Percentiles rank a stretch among this genome's conserved stretches.
These are phyloP conservation scores for Masnerella sp. DNA, from an alignment of 2,888 invertebrate species.

Conservation along the genomic window DNA sequence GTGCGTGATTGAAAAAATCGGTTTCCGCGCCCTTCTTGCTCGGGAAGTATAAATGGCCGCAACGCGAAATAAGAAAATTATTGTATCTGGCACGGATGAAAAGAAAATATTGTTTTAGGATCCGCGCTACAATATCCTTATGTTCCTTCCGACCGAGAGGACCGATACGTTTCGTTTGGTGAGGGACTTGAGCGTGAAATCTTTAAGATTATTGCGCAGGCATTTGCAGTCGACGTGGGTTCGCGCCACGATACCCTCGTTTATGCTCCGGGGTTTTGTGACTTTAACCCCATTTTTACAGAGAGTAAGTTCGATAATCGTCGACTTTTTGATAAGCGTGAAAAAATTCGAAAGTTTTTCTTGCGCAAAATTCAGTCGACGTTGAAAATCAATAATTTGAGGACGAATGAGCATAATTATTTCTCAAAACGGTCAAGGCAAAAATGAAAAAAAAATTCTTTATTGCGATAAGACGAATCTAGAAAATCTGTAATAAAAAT, in stretches of 20 bases:
- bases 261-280: constrained; percentile 87
- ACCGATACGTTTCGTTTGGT: constrained; percentile 82
- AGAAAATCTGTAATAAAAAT: no score
- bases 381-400: no score
- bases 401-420: no score
- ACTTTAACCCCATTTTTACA: constrained; percentile 89
- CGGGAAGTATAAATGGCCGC: constrained; percentile 3
- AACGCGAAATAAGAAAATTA: constrained; percentile 6
- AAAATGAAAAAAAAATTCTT: no score
- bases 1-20: no score
- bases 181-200: constrained; percentile 82
- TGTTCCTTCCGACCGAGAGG: constrained; percentile 84
- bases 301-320: constrained; percentile 80
- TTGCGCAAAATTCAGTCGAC: no score
- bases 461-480: no score
- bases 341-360: no score
- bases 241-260: constrained; percentile 88
- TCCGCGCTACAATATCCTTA: constrained; percentile 85
- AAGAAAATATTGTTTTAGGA: constrained; percentile 70
- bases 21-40: background rate
- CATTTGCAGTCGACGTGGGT: constrained; percentile 85
- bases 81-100: constrained; percentile 9
- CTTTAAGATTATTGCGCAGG: constrained; percentile 83
- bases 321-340: no score
- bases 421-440: no score